Evolutionary conservation across 2,797 vertebrate genomes (phyloP), one percentile per base, ranked within the genome.

Genomic region (Limnodromus scolopaceus): DNA sequence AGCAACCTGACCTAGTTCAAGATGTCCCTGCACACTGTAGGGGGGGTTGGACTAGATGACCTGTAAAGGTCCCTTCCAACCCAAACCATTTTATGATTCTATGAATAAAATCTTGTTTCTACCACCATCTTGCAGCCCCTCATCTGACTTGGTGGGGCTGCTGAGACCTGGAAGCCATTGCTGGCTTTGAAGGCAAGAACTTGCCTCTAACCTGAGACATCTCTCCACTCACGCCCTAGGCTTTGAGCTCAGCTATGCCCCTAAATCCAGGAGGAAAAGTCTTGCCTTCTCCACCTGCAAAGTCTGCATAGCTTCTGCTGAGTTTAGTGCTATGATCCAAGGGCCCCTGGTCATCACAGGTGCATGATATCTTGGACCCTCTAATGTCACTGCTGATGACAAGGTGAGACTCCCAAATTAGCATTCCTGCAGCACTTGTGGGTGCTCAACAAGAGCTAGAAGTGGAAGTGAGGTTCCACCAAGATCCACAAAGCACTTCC

Each of bases 351-450:
- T 38, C 54, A 58, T 10, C 36, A 60, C 24, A 64, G 39, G 4
- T 54, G 36, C 64, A 74, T 19, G 34, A 28, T 16, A 41, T 10
- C 24, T 20, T 1, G 3, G 48, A 60, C 11, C 10, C 43, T 38
- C 32, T 58, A 54, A 20, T 5, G 7, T 5, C 30, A 61, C 32
- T 36, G 41, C 32, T 55, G 43, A 46, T 17, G 25, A 81, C 25
- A 77, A 74, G 17, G 41, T 3, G 6, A 25, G 16, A 64, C 30
- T 77, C 34, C 32, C 69, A 32, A 32, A 45, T 3, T 20, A 76
- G n/a, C 32, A 11, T 34, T 76, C 32, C 53, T 3, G 6, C 57
- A 79, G 38, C 2, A 3, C 13, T 39, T 54, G 9, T 0, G 1
- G 32, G 36, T 86, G 24, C 39, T 48, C 18, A 61, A 45, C 25